Evolutionary conservation across 2,113 vertebrate genomes (phyloP).

Genomic region (Ramphastos sulfuratus): DNA sequence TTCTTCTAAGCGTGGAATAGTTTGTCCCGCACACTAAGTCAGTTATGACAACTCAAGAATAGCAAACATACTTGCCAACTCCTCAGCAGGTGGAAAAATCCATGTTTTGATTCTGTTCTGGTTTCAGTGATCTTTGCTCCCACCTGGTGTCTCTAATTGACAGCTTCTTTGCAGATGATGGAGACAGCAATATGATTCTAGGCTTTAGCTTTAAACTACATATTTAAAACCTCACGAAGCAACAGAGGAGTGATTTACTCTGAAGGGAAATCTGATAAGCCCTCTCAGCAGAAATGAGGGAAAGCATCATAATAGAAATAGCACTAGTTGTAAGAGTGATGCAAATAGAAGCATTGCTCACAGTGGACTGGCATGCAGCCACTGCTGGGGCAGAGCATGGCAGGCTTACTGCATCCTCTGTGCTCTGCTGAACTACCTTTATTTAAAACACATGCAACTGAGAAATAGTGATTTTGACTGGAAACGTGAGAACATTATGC

Average conservation of each 20-base stretch:
- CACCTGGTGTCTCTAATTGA: constrained; percentile 34
- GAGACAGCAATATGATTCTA: not conserved
- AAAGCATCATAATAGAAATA: not conserved
- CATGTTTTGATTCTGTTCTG: not conserved
- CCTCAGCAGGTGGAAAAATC: constrained; percentile 8
- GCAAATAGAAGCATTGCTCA: not conserved
- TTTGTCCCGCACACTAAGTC: not conserved
- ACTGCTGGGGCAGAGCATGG: not conserved
- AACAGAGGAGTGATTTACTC: not conserved
- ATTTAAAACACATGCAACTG: not conserved
- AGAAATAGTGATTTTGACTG: not conserved
- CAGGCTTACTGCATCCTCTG: not conserved
- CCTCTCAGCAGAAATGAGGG: not conserved
- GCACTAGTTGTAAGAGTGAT: not conserved
- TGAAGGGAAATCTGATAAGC: constrained; percentile 8
- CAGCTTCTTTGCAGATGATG: constrained; percentile 1
- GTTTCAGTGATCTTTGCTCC: constrained; percentile 46
- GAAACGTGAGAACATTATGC: not conserved
- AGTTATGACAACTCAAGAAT: not conserved
- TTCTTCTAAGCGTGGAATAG: not conserved
- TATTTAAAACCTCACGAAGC: constrained; percentile 1
- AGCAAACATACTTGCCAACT: not conserved
- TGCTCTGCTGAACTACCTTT: fast-evolving
- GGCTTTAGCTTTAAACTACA: constrained; percentile 20
- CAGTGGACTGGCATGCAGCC: not conserved